Percentiles rank a stretch among this genome's conserved stretches.
phyloP scores from a whole-genome alignment of 2,888 invertebrate species.

The Eudasyphora cyanicolor region DNA sequence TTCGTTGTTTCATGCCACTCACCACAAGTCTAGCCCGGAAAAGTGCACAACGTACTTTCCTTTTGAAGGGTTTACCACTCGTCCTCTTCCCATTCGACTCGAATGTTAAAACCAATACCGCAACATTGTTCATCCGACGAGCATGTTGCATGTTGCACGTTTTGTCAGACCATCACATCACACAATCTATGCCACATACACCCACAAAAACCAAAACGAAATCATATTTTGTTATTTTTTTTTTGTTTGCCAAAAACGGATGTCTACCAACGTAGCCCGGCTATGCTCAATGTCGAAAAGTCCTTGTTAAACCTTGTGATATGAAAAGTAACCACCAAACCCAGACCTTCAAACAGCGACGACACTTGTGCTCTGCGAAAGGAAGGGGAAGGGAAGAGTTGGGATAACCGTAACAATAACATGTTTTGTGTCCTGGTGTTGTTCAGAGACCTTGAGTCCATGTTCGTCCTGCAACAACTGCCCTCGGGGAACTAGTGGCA shows the following conservation, averaged over 20 bases:
- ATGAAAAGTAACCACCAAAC: slow-evolving; percentile 53
- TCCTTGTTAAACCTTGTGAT: slow-evolving; percentile 54
- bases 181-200: neutral
- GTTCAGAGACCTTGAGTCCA: slow-evolving; percentile 31
- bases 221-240: slow-evolving; percentile 53
- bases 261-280: slow-evolving; percentile 37
- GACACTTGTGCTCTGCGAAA: slow-evolving; percentile 28
- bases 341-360: slow-evolving; percentile 8
- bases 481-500: slow-evolving; percentile 24
- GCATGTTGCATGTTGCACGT: slow-evolving; percentile 9
- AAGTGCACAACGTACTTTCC: slow-evolving; percentile 51
- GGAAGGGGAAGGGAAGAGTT: neutral
- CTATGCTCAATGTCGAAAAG: slow-evolving; percentile 41
- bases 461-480: slow-evolving; percentile 1
- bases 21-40: slow-evolving; percentile 58
- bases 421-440: slow-evolving; percentile 44
- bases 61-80: neutral
- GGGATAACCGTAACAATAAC: slow-evolving; percentile 50
- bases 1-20: slow-evolving; percentile 28
- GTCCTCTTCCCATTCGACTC: slow-evolving; percentile 40
- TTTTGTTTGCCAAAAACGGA: slow-evolving; percentile 51
- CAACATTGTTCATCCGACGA: neutral
- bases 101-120: slow-evolving; percentile 4
- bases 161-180: neutral
- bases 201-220: slow-evolving; percentile 54